Evolutionary conservation across 2,113 vertebrate species (phyloP).

Genomic region (Fregata magnificens): DNA sequence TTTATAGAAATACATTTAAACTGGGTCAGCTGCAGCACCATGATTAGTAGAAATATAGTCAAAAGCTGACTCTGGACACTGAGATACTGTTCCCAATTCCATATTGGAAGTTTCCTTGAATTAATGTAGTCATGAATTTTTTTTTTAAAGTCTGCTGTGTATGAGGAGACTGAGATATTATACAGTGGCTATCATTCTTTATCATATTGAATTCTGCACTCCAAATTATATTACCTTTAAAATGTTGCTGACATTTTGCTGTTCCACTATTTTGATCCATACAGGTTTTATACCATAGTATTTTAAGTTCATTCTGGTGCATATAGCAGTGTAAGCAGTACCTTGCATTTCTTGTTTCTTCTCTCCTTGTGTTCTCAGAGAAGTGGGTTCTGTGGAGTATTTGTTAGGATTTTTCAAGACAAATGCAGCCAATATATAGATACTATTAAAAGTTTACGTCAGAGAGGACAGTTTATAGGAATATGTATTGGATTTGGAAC

Average conservation of each 20-base stretch:
- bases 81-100: constrained; percentile 41
- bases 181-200: constrained; percentile 14
- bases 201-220: constrained; percentile 41
- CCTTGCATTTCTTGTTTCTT: not conserved
- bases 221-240: constrained; percentile 48
- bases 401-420: not conserved
- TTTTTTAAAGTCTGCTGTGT: not conserved
- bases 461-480: not conserved
- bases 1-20: constrained; percentile 45
- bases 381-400: not conserved
- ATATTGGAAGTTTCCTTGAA: constrained; percentile 27
- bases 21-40: constrained; percentile 12
- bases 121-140: constrained; percentile 20
- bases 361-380: not conserved
- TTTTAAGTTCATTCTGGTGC: constrained; percentile 15
- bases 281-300: not conserved
- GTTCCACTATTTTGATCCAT: not conserved
- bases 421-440: not conserved
- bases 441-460: not conserved
- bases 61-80: constrained; percentile 39
- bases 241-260: constrained; percentile 54
- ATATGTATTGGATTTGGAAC: not conserved
- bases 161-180: constrained; percentile 30
- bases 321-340: not conserved
- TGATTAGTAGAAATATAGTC: constrained; percentile 43